phyloP scores from a whole-genome alignment of 2,113 vertebrate genomes.

The Herpailurus yagouaroundi region DNA sequence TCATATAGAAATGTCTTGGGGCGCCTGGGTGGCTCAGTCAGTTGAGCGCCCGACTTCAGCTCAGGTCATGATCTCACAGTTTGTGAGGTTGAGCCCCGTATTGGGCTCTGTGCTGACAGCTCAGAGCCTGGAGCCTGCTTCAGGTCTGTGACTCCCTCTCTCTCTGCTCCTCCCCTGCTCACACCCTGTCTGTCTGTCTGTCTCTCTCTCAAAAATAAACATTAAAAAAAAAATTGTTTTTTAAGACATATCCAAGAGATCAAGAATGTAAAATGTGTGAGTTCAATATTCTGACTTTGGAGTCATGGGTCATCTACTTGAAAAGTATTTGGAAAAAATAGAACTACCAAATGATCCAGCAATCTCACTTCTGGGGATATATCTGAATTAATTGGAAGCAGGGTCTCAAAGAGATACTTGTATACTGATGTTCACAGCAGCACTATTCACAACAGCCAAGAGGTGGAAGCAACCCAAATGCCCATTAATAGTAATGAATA shows the following conservation, averaged over 20 bases:
- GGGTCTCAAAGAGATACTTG: not conserved
- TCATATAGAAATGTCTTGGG: not conserved
- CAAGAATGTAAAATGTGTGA: too few relatives aligned
- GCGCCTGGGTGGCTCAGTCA: not conserved
- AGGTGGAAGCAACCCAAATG: not conserved
- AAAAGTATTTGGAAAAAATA: not conserved
- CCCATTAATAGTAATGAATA: not conserved
- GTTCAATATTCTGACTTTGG: too few relatives aligned
- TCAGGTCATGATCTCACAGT: not conserved
- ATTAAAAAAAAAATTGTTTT: too few relatives aligned
- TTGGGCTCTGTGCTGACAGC: not conserved
- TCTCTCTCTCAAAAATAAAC: too few relatives aligned
- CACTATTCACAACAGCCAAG: not conserved
- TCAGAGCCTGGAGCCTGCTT: not conserved
- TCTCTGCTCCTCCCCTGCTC: not conserved
- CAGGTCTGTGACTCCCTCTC: not conserved
- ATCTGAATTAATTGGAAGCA: not conserved
- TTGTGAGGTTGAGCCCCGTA: not conserved
- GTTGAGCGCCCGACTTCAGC: not conserved
- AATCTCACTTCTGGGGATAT: not conserved
- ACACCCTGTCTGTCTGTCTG: too few relatives aligned
- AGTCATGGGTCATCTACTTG: too few relatives aligned
- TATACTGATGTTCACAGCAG: not conserved
- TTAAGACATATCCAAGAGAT: too few relatives aligned
- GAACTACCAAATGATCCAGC: not conserved